phyloP scores from a whole-genome alignment of 2,888 invertebrate genomes.

The Rosalia funebris region DNA sequence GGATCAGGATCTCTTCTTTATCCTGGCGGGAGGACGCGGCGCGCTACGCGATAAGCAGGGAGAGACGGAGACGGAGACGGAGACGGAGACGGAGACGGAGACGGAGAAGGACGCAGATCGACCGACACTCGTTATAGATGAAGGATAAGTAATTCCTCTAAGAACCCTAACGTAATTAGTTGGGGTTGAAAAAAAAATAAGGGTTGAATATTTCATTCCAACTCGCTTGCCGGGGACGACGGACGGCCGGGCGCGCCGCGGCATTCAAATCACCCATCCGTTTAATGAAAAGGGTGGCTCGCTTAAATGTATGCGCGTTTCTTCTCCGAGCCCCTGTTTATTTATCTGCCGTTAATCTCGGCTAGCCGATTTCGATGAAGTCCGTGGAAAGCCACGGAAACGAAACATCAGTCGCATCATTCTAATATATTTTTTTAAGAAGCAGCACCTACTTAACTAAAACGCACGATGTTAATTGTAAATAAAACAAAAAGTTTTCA shows the following conservation, averaged over 20 bases:
- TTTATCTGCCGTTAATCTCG: background rate
- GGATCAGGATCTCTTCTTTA: constrained; percentile 25
- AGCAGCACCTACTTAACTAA: too few species aligned
- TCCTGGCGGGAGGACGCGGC: constrained; percentile 17
- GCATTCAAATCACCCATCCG: constrained; percentile 26
- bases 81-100: constrained; percentile 2
- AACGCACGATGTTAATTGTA: too few species aligned
- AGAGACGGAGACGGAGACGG: constrained; percentile 1
- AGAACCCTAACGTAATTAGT: constrained; percentile 78
- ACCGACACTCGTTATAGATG: constrained; percentile 54
- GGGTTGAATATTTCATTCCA: constrained; percentile 66
- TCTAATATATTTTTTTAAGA: too few species aligned
- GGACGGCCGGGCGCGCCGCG: background rate
- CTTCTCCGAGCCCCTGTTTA: background rate
- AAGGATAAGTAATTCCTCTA: constrained; percentile 76
- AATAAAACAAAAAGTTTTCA: too few species aligned
- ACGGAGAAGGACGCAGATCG: constrained; percentile 21
- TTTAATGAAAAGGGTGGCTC: constrained; percentile 16
- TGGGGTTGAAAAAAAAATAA: constrained; percentile 68
- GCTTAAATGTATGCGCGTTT: background rate
- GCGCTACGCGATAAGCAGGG: background rate
- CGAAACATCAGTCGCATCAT: too few species aligned
- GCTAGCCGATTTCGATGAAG: background rate
- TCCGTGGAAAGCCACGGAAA: too few species aligned
- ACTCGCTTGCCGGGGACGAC: constrained; percentile 33